Evolutionary conservation across 2,113 vertebrate species (phyloP).

Genomic region (Spea multiplicata): DNA sequence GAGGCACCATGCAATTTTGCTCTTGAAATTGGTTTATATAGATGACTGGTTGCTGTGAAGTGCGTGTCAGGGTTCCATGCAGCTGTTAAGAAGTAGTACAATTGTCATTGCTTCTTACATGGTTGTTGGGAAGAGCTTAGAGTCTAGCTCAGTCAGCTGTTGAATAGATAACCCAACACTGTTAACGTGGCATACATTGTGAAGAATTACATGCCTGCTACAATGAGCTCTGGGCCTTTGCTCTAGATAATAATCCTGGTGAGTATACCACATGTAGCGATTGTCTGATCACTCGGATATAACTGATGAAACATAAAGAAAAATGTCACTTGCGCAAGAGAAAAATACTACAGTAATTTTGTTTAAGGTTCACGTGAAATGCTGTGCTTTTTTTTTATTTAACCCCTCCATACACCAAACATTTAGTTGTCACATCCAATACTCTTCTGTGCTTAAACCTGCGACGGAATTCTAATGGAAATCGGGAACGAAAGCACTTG

Average conservation of each 20-base stretch:
- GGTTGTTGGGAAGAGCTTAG: constrained; percentile 78
- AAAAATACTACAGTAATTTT: constrained; percentile 80
- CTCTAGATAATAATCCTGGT: constrained; percentile 94
- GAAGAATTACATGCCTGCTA: constrained; percentile 87
- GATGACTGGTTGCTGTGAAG: constrained; percentile 85
- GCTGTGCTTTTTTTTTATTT: constrained; percentile 50
- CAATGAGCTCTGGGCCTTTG: constrained; percentile 80
- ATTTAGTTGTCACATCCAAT: constrained; percentile 40
- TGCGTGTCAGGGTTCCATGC: constrained; percentile 80
- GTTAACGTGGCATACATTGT: constrained; percentile 86
- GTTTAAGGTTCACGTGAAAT: constrained; percentile 82
- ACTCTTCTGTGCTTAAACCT: neutral
- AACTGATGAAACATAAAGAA: constrained; percentile 77
- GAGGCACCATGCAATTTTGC: constrained; percentile 86
- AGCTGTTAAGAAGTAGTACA: constrained; percentile 79
- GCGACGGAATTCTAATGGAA: constrained; percentile 39
- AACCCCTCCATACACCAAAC: constrained; percentile 62
- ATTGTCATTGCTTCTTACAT: constrained; percentile 79
- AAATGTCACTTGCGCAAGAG: constrained; percentile 85
- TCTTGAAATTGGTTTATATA: constrained; percentile 88
- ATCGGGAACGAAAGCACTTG: constrained; percentile 23
- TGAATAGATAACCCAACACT: constrained; percentile 92
- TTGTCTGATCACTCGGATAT: constrained; percentile 92
- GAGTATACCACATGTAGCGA: constrained; percentile 74
- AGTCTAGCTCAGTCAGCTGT: constrained; percentile 84